phyloP scores from a whole-genome alignment of 1,140 invertebrate genomes.

The Vanessa tameamea region DNA sequence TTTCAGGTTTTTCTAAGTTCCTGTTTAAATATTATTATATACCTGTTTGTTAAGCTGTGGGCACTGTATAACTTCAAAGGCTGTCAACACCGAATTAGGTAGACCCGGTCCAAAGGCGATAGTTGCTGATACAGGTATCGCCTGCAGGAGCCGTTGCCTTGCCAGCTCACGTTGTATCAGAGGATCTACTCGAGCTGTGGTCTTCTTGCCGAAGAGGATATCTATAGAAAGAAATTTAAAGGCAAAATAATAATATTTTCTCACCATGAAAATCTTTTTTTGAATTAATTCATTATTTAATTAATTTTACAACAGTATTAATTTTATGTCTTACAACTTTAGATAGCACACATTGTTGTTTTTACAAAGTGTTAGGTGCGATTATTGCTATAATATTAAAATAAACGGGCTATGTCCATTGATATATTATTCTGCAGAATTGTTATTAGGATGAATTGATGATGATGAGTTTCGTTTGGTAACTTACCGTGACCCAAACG shows the following conservation, averaged over 20 bases:
- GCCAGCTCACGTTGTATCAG: constrained; percentile 41
- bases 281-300: too few species aligned
- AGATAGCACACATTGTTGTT: too few species aligned
- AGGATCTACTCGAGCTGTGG: constrained; percentile 32
- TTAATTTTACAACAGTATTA: too few species aligned
- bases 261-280: not conserved
- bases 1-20: too few species aligned
- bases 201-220: constrained; percentile 56
- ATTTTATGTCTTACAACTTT: too few species aligned
- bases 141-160: constrained; percentile 31
- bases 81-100: constrained; percentile 30
- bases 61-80: constrained; percentile 56
- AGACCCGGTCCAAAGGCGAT: constrained; percentile 34
- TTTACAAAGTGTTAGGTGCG: too few species aligned
- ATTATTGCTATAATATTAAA: too few species aligned
- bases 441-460: too few species aligned
- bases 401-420: too few species aligned
- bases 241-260: not conserved
- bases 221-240: constrained; percentile 32
- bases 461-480: too few species aligned
- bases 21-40: too few species aligned
- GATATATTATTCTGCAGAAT: too few species aligned
- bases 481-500: constrained; percentile 59
- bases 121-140: constrained; percentile 26
- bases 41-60: constrained; percentile 69